Evolutionary conservation across 2,113 vertebrate species (phyloP).

Genomic region (Brachyhypopomus occidentalis): DNA sequence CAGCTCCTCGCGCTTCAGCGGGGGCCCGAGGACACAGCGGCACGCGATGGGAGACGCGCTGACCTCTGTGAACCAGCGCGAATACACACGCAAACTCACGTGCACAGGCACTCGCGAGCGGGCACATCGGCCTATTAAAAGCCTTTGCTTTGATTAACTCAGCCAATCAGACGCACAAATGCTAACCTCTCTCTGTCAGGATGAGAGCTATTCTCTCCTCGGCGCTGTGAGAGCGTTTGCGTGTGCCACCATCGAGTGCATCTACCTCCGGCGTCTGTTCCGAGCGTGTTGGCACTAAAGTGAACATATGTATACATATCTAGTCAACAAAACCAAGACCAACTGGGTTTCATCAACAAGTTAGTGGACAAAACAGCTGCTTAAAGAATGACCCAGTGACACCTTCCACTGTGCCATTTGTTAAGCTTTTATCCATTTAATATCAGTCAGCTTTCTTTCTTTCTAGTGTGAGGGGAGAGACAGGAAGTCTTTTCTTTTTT

Average conservation of each 20-base stretch:
- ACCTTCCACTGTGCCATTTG: too few species aligned
- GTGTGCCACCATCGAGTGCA: not conserved
- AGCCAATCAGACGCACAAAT: slow-evolving; percentile 42
- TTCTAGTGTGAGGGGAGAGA: too few species aligned
- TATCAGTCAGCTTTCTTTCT: too few species aligned
- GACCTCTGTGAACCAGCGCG: not conserved
- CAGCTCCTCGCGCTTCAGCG: slow-evolving; percentile 8
- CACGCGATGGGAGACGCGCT: slow-evolving; percentile 18
- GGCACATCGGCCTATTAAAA: slow-evolving; percentile 45
- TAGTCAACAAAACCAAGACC: too few species aligned
- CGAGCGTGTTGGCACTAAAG: too few species aligned
- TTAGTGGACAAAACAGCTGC: too few species aligned
- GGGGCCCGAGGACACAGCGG: slow-evolving; percentile 28
- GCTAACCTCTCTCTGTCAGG: slow-evolving; percentile 20
- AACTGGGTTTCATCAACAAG: too few species aligned
- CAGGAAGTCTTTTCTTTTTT: too few species aligned
- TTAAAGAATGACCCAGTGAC: too few species aligned
- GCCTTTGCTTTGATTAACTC: slow-evolving; percentile 49
- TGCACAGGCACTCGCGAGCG: not conserved
- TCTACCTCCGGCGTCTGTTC: too few species aligned
- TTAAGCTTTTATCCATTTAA: too few species aligned
- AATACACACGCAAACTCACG: not conserved
- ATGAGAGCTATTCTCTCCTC: not conserved
- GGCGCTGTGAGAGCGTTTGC: not conserved
- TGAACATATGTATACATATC: too few species aligned